Evolutionary conservation across 2,888 invertebrate genomes (phyloP).

Genomic region (Agonum fuliginosum): DNA sequence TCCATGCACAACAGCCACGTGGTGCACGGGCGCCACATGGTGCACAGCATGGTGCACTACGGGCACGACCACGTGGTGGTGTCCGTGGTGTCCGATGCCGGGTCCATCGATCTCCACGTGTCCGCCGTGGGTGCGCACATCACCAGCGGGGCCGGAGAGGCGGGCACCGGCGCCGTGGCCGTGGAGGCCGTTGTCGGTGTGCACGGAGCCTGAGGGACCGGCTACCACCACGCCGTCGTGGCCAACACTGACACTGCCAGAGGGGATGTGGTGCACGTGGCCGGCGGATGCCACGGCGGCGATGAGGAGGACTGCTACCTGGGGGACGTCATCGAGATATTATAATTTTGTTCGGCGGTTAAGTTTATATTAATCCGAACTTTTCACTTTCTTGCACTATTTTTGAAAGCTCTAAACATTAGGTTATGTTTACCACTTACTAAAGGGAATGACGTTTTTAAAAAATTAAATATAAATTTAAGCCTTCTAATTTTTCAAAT

Average conservation of each 20-base stretch:
- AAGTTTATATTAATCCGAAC: no score
- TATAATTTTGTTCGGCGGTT: neutral
- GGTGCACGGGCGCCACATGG: constrained; percentile 41
- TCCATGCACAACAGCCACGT: constrained; percentile 31
- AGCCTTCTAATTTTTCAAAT: no score
- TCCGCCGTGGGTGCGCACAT: constrained; percentile 61
- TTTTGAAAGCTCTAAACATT: no score
- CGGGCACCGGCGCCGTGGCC: constrained; percentile 61
- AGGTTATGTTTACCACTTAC: no score
- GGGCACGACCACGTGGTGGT: no score
- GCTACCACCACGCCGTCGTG: constrained; percentile 59
- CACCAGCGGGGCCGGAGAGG: constrained; percentile 61
- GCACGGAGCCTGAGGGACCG: constrained; percentile 47
- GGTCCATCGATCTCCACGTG: constrained; percentile 50
- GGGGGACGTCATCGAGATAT: neutral
- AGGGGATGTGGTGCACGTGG: constrained; percentile 47
- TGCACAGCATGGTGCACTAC: neutral
- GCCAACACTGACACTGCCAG: constrained; percentile 28
- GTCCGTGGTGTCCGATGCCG: constrained; percentile 30
- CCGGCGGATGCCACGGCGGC: no score
- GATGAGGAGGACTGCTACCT: constrained; percentile 44
- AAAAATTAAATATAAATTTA: no score
- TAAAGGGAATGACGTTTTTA: no score
- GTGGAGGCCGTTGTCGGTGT: constrained; percentile 55
- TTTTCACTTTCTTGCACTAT: no score